Base-by-base conservation (phyloP, 2,888 invertebrate species). In the Buathra laborator region DNA sequence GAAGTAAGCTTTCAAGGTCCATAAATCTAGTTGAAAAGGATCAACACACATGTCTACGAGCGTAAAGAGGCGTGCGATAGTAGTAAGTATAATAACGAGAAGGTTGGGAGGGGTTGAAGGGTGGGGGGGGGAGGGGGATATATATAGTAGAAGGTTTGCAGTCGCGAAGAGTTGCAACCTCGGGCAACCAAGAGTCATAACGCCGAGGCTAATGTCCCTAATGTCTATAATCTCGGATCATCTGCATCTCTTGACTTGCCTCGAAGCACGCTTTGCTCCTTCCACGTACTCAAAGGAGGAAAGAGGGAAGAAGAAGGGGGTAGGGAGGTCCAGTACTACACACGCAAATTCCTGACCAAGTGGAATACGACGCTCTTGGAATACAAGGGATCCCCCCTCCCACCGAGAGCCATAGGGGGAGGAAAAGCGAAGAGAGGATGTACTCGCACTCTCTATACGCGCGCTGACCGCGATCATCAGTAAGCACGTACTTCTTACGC, bases 191-290 rank as follows among this genome's bases (percentile, higher is more conserved):
- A 75, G 78, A 85, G 81, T 85, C 85, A 82, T 82, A 85, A 85
- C 81, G 85, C 75, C 75, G 88, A 90, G 89, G 91, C 91, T 92
- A 93, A 93, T 93, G 92, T 90, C 90, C 89, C 90, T 93, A 93
- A 93, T 93, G 92, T 91, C 92, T 93, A 92, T 93, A 92, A 93
- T 93, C 91, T 92, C 87, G 90, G 88, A 90, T 92, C 91, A 92
- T 92, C 91, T 90, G 91, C 92, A 91, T 91, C 89, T 86, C 85
- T 81, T 56, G 77, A 85, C 87, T 87, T 86, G 85, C 87, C 81
- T 80, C 72, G 67, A 83, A 75, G 74, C 76, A 70, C 77, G 72
- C 74, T 81, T 66, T 59, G 81, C 64, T 81, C 64, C 80, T 79
- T 81, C 78, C 75, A 77, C 68, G 62, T 77, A 76, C 56, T 71